Base-by-base conservation (phyloP, 2,888 invertebrate genomes). In the Nephrocerus scutellatus region DNA sequence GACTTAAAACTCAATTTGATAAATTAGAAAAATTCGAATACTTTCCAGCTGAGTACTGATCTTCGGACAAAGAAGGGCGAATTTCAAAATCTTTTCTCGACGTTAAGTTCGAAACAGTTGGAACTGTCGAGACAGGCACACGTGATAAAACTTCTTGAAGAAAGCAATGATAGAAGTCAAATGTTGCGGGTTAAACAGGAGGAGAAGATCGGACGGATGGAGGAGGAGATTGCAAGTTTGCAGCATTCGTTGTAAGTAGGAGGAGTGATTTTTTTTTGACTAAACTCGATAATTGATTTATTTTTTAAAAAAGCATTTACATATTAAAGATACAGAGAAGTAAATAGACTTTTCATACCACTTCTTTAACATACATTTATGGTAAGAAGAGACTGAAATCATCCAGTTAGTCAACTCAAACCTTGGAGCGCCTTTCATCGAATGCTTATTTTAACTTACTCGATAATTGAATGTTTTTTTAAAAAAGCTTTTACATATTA, bases 241-340 rank as follows among this genome's bases (percentile, higher is more conserved):
- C 62, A 59, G 28, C 54, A 56, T 20, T 52, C 54, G 5, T 47
- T 63, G 68, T 67, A 52, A 56, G 63, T 55, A 6, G 30, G 26
- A 18, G 24, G n/a, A 24, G 16, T 13, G 36, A 18, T 12, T 14
- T 16, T 9, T 29, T 19, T n/a, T 20, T 19, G 16, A 21, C 13
- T 12, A 26, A 49, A 43, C 35, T 41, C 30, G 41, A 30, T 30
- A n/a, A n/a, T n/a, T n/a, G n/a, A n/a, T n/a, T n/a, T n/a, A n/a
- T n/a, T n/a, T n/a, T n/a, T n/a, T n/a, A n/a, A n/a, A n/a, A n/a
- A n/a, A n/a, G n/a, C n/a, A n/a, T n/a, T n/a, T n/a, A n/a, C n/a
- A n/a, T n/a, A n/a, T n/a, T n/a, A n/a, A n/a, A n/a, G n/a, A n/a
- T n/a, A n/a, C n/a, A n/a, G n/a, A n/a, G n/a, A n/a, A n/a, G n/a